Conservation (phyloP, 1,140 invertebrate species). For the Drosophila nigrodunni region DNA sequence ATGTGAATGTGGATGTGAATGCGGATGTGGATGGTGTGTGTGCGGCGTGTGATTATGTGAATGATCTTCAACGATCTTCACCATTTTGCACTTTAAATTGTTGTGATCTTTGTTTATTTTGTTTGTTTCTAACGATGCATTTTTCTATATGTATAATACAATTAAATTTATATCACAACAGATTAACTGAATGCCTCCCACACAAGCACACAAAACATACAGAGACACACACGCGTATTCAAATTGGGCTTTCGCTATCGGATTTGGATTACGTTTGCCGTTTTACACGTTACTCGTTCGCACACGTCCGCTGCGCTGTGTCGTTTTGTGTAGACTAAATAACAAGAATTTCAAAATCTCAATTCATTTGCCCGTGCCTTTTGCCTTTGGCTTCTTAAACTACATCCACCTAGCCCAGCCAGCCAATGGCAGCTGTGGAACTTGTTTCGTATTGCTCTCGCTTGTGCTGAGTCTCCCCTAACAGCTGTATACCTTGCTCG, state of each 20-base stretch:
- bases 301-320: slow-evolving; percentile 74
- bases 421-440: slow-evolving; percentile 70
- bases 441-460: slow-evolving; percentile 20
- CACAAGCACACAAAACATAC: slow-evolving; percentile 9
- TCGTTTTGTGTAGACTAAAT: slow-evolving; percentile 79
- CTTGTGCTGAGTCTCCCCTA: slow-evolving; percentile 15
- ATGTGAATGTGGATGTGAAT: slow-evolving; percentile 54
- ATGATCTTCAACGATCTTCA: slow-evolving; percentile 72
- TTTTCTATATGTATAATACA: slow-evolving; percentile 8
- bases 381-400: slow-evolving; percentile 27
- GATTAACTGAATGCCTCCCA: slow-evolving; percentile 35
- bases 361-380: slow-evolving; percentile 58
- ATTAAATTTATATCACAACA: slow-evolving; percentile 44
- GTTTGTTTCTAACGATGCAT: slow-evolving; percentile 24
- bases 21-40: slow-evolving; percentile 32
- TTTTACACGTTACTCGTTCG: slow-evolving; percentile 18
- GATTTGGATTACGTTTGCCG: slow-evolving; percentile 28
- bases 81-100: slow-evolving; percentile 56
- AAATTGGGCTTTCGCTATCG: slow-evolving; percentile 28
- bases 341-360: slow-evolving; percentile 62
- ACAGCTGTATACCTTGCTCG: slow-evolving; percentile 5
- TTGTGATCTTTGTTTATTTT: slow-evolving; percentile 7
- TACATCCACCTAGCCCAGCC: slow-evolving; percentile 1
- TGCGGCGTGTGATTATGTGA: slow-evolving; percentile 46
- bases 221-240: slow-evolving; percentile 21